Evolutionary conservation across 2,888 invertebrate species (phyloP).

Genomic region (Pseudococcus longispinus): DNA sequence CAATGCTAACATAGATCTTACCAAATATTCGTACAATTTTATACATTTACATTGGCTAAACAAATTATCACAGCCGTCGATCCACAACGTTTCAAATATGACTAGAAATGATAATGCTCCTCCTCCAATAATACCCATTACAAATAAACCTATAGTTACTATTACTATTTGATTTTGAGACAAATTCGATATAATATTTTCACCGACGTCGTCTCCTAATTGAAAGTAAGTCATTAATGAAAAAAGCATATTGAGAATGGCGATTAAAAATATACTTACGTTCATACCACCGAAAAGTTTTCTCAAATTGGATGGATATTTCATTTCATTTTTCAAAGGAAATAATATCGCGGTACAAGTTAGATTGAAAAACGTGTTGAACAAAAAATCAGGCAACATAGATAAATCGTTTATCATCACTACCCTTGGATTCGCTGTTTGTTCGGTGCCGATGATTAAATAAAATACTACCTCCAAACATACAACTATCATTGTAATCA

Average conservation of each 20-base stretch:
- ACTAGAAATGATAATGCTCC: slow-evolving; percentile 8
- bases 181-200: slow-evolving; percentile 8
- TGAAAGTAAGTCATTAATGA: slow-evolving; percentile 9
- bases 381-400: neutral
- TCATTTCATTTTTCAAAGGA: slow-evolving; percentile 40
- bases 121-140: neutral
- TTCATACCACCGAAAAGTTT: slow-evolving; percentile 7
- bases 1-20: neutral
- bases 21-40: slow-evolving; percentile 19
- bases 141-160: neutral
- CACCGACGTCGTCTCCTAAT: neutral
- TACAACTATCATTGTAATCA: neutral
- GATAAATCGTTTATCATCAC: slow-evolving; percentile 8
- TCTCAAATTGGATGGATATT: neutral
- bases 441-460: neutral
- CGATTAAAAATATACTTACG: neutral
- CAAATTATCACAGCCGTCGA: neutral
- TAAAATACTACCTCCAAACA: neutral
- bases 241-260: neutral
- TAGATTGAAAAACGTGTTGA: neutral
- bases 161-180: neutral
- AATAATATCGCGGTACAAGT: slow-evolving; percentile 6
- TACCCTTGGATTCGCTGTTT: neutral
- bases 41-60: neutral
- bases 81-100: slow-evolving; percentile 19